A percentile compares a stretch with the other conserved stretches of the same genome.
Conservation (phyloP, 2,797 vertebrate species). For the Helarctos malayanus region DNA sequence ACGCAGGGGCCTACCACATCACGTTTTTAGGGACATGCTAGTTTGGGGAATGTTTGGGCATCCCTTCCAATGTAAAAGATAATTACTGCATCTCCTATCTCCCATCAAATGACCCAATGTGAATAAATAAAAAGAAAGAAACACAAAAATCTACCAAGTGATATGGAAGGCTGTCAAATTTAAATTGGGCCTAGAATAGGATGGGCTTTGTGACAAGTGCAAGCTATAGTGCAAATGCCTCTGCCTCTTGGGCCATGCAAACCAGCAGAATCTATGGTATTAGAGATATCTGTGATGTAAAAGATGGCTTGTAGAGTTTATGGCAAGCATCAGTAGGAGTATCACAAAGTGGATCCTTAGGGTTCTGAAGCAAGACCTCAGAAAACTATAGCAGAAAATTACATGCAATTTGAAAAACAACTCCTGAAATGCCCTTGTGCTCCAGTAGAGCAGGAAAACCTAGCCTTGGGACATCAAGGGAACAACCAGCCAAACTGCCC, state of each 20-base stretch:
- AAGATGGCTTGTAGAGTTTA: not conserved
- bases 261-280: not conserved
- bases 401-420: not conserved
- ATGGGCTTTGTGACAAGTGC: not conserved
- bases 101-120: not conserved
- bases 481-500: not conserved
- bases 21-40: not conserved
- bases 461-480: not conserved
- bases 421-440: not conserved
- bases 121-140: not conserved
- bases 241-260: not conserved
- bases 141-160: not conserved
- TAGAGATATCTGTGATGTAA: not conserved
- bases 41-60: not conserved
- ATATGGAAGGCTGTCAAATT: not conserved
- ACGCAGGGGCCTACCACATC: accelerated
- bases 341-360: not conserved
- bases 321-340: not conserved
- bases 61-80: not conserved
- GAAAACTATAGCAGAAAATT: not conserved
- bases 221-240: not conserved
- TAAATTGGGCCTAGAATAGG: not conserved
- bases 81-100: not conserved
- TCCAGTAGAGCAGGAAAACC: not conserved
- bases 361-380: not conserved